Evolutionary conservation across 2,797 vertebrate species (phyloP).

Genomic region (Odontamblyopus lacepedii): DNA sequence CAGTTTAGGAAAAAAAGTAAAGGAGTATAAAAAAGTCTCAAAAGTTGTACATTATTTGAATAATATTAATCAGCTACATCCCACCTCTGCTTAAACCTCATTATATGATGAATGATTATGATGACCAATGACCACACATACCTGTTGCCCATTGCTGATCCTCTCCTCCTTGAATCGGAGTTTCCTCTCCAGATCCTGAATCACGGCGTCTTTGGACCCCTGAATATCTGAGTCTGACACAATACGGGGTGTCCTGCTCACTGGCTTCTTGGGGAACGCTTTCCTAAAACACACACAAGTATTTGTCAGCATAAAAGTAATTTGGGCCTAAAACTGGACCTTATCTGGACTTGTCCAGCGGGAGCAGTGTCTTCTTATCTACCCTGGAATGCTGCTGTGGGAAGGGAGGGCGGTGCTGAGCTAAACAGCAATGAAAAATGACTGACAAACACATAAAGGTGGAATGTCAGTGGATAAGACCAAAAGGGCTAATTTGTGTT

Average conservation of each 20-base stretch:
- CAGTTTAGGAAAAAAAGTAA: not conserved
- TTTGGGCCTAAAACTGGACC: slow-evolving; percentile 8
- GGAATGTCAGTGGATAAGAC: slow-evolving; percentile 42
- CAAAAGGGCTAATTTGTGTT: slow-evolving; percentile 13
- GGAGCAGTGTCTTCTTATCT: slow-evolving; percentile 69
- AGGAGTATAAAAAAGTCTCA: not conserved
- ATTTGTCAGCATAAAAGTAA: not conserved
- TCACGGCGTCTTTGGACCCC: slow-evolving; percentile 96
- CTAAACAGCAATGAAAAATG: slow-evolving; percentile 54
- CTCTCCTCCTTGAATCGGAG: slow-evolving; percentile 97
- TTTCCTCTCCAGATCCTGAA: slow-evolving; percentile 97
- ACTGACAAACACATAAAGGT: slow-evolving; percentile 45
- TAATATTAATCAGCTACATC: not conserved
- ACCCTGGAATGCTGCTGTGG: slow-evolving; percentile 62
- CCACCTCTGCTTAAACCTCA: not conserved
- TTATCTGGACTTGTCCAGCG: slow-evolving; percentile 62
- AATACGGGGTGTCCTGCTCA: slow-evolving; percentile 81
- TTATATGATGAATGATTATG: too few species aligned
- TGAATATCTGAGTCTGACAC: slow-evolving; percentile 96
- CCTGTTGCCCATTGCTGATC: slow-evolving; percentile 90
- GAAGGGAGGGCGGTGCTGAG: slow-evolving; percentile 33
- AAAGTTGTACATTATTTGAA: not conserved
- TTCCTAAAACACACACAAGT: slow-evolving; percentile 50
- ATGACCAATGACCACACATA: slow-evolving; percentile 33
- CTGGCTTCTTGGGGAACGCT: slow-evolving; percentile 73